A percentile compares a stretch with the other conserved stretches of the same genome.
Conservation (phyloP, 2,888 invertebrate genomes). For the Sinelater perroti region DNA sequence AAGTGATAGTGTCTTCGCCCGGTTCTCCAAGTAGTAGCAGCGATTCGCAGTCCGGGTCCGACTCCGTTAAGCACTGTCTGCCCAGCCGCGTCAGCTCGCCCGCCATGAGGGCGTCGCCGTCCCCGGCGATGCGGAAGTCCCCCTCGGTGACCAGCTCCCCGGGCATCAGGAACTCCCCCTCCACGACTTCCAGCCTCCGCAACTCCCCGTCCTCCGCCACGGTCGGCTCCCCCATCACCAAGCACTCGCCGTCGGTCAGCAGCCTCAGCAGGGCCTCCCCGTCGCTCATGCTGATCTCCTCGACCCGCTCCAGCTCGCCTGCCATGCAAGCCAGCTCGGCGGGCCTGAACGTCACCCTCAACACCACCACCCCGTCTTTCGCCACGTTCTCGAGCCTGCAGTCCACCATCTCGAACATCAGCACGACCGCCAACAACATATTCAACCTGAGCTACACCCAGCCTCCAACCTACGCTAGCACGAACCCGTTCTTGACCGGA, state of each 20-base stretch:
- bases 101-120: slow-evolving; percentile 61
- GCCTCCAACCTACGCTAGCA: slow-evolving; percentile 62
- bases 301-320: slow-evolving; percentile 56
- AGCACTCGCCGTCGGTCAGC: slow-evolving; percentile 55
- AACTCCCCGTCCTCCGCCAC: slow-evolving; percentile 54
- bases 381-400: slow-evolving; percentile 55
- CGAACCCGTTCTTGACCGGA: slow-evolving; percentile 69
- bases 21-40: slow-evolving; percentile 89
- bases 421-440: slow-evolving; percentile 52
- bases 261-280: slow-evolving; percentile 62
- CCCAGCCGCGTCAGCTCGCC: slow-evolving; percentile 59
- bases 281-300: slow-evolving; percentile 49
- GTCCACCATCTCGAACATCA: slow-evolving; percentile 55
- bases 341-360: slow-evolving; percentile 69
- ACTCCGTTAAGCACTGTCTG: slow-evolving; percentile 73
- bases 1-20: slow-evolving; percentile 77
- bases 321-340: slow-evolving; percentile 67
- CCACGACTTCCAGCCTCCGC: slow-evolving; percentile 56
- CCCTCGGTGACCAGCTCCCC: slow-evolving; percentile 45
- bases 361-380: slow-evolving; percentile 59
- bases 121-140: slow-evolving; percentile 48
- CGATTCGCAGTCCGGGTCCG: slow-evolving; percentile 82
- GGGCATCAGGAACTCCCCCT: slow-evolving; percentile 54
- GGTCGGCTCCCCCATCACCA: slow-evolving; percentile 57
- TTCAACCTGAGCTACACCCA: slow-evolving; percentile 50